These are phyloP conservation scores for Drosophila bocqueti DNA, from an alignment of 1,140 invertebrate genomes.

Conservation along the genomic window DNA sequence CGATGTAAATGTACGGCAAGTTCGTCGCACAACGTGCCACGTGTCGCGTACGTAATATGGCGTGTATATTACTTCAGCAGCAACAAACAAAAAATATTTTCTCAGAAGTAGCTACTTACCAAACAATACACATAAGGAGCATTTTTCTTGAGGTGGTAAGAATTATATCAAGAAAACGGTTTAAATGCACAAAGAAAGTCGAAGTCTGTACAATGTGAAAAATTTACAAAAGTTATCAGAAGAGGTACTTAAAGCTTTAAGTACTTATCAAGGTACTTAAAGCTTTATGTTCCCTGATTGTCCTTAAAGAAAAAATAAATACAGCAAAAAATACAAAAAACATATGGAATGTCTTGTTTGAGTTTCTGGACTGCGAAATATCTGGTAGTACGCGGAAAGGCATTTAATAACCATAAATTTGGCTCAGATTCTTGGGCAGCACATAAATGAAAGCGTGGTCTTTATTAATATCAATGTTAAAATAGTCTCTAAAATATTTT, in stretches of 20 bases:
- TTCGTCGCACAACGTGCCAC: conserved; percentile 31
- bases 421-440: neutral
- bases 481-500: no score
- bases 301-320: neutral
- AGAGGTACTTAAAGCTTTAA: neutral
- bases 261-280: no score
- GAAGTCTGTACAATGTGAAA: no score
- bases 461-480: neutral
- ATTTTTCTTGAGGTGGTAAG: neutral
- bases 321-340: neutral
- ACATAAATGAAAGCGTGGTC: neutral
- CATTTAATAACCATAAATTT: neutral
- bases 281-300: conserved; percentile 4
- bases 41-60: conserved; percentile 42
- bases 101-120: conserved; percentile 4
- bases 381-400: neutral
- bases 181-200: neutral
- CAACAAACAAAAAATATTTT: conserved; percentile 7
- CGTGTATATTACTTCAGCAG: neutral
- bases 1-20: conserved; percentile 6
- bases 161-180: neutral
- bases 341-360: neutral
- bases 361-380: neutral
- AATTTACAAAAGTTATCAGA: neutral
- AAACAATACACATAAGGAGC: conserved; percentile 12